Conservation (phyloP, 1,140 invertebrate species). For the Trichonephila clavata region DNA sequence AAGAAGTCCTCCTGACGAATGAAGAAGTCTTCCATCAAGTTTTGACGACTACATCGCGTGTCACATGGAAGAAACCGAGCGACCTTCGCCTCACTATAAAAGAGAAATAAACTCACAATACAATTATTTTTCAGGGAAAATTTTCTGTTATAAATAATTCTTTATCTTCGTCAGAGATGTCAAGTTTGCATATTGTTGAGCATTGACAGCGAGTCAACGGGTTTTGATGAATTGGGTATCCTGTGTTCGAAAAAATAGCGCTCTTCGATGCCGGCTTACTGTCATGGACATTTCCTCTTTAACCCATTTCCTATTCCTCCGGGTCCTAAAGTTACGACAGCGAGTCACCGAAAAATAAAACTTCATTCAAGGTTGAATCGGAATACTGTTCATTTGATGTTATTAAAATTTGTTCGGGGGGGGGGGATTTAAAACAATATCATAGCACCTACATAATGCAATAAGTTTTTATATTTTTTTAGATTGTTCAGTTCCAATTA, state of each 20-base stretch:
- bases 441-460: too few relatives aligned
- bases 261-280: not conserved
- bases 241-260: not conserved
- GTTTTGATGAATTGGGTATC: conserved; percentile 4
- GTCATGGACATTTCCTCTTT: conserved; percentile 25
- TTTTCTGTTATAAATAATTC: conserved; percentile 14
- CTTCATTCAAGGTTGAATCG: not conserved
- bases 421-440: too few relatives aligned
- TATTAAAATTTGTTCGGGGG: not conserved
- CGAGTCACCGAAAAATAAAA: not conserved
- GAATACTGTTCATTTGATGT: not conserved
- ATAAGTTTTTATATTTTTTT: too few relatives aligned
- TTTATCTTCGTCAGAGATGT: not conserved
- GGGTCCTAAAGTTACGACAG: not conserved
- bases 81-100: not conserved
- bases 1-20: not conserved
- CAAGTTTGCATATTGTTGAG: not conserved
- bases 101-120: not conserved
- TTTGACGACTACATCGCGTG: not conserved
- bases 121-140: conserved; percentile 32
- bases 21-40: not conserved
- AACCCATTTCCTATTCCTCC: conserved; percentile 15
- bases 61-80: not conserved
- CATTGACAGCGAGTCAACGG: not conserved
- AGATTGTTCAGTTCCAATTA: too few relatives aligned